Evolutionary conservation across 2,113 vertebrate species (phyloP).

Genomic region (Cyanocitta stelleri): DNA sequence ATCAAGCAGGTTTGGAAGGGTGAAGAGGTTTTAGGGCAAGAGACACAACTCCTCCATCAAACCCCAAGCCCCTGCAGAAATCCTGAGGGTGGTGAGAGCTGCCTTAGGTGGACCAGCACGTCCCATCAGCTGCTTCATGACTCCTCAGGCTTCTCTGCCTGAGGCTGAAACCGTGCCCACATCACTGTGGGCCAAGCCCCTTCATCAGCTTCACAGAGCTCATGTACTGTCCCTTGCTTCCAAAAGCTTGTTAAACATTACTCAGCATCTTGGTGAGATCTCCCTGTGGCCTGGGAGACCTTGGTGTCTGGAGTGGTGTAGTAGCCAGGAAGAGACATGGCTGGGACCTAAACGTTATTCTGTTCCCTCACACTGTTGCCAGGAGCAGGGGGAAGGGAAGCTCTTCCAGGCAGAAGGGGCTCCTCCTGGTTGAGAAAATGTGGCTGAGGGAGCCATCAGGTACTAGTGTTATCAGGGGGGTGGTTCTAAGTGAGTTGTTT

Average conservation of each 20-base stretch:
- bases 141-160: not conserved
- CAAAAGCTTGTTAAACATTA: not conserved
- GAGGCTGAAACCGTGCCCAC: not conserved
- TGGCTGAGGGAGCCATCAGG: not conserved
- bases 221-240: not conserved
- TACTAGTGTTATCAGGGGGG: too few relatives aligned
- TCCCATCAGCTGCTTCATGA: not conserved
- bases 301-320: rapidly evolving
- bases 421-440: not conserved
- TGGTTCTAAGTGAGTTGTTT: not conserved
- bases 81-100: not conserved
- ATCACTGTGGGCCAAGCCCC: not conserved
- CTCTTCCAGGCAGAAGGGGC: not conserved
- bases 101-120: rapidly evolving
- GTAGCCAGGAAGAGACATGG: not conserved
- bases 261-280: not conserved
- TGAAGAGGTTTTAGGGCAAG: not conserved
- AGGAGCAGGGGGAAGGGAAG: not conserved
- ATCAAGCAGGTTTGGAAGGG: not conserved
- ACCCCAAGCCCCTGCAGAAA: not conserved
- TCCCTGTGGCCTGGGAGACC: not conserved
- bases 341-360: not conserved
- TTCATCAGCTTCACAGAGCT: not conserved
- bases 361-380: not conserved
- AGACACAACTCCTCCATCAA: not conserved